A percentile compares a stretch with the other conserved stretches of the same genome.
Conservation (phyloP, 2,888 invertebrate species). For the Alloplasta piceator region DNA sequence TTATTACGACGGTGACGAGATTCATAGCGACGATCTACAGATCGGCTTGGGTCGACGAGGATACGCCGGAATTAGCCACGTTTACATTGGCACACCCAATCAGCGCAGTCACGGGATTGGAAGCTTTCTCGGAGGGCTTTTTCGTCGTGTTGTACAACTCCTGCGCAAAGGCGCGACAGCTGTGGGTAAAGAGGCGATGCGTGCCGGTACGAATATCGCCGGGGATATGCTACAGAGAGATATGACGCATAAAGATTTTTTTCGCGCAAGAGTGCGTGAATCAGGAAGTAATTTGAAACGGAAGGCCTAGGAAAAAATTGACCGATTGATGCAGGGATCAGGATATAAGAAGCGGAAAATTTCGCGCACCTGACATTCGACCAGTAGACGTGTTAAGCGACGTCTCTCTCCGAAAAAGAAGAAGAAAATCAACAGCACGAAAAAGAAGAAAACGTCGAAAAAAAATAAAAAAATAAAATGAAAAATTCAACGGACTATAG, state of each 20-base stretch:
- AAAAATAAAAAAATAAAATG: neutral
- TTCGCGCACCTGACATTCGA: neutral
- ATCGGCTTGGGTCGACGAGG: neutral
- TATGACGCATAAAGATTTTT: neutral
- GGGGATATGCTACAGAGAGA: neutral
- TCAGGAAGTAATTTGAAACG: neutral
- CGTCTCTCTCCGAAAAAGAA: conserved; percentile 1
- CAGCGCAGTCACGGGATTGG: conserved; percentile 16
- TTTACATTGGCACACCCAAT: conserved; percentile 1
- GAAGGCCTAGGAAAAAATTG: neutral
- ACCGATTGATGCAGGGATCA: neutral
- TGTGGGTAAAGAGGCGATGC: conserved; percentile 10
- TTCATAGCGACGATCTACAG: neutral
- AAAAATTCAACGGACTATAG: neutral
- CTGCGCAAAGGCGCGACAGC: neutral
- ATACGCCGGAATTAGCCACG: conserved; percentile 12
- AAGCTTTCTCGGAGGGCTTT: conserved; percentile 7
- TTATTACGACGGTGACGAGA: neutral
- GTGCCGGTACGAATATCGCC: neutral
- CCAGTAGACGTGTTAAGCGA: neutral
- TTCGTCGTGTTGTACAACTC: neutral
- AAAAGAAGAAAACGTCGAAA: neutral
- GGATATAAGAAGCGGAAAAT: conserved; percentile 5
- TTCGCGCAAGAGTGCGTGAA: neutral
- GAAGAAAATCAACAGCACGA: neutral